These are phyloP conservation scores for Entelurus aequoreus DNA, from an alignment of 2,113 vertebrate species.

Conservation along the genomic window DNA sequence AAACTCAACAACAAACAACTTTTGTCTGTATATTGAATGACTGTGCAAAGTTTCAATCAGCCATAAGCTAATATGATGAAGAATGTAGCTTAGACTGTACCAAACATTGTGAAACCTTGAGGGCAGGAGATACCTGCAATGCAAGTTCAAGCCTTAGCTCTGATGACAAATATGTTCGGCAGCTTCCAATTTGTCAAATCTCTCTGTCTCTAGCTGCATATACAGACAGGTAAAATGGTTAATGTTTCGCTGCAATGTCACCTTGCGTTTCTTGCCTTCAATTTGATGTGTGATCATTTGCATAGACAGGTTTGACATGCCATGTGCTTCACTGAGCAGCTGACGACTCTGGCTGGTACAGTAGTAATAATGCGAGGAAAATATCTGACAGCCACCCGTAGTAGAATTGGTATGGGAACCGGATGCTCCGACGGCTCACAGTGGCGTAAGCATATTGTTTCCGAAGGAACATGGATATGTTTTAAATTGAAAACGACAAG, in stretches of 20 bases:
- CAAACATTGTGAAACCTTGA: conserved; percentile 30
- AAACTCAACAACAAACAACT: not conserved
- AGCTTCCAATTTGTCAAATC: conserved; percentile 50
- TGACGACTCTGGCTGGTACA: conserved; percentile 53
- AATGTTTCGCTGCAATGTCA: conserved; percentile 65
- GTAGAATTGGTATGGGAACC: conserved; percentile 44
- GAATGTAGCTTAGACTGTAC: conserved; percentile 42
- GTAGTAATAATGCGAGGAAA: conserved; percentile 51
- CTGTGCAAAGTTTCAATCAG: conserved; percentile 43
- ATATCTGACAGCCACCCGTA: conserved; percentile 49
- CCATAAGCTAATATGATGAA: conserved; percentile 51
- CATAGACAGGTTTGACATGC: conserved; percentile 30
- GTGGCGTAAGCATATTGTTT: conserved; percentile 57
- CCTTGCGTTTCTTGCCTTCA: conserved; percentile 28
- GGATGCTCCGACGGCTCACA: conserved; percentile 45
- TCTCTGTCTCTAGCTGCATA: conserved; percentile 24
- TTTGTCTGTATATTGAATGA: conserved; percentile 25
- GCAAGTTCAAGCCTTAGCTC: conserved; percentile 23
- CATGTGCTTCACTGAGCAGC: conserved; percentile 42
- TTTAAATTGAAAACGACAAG: conserved; percentile 51
- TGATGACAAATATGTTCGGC: conserved; percentile 54
- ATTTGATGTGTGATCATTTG: conserved; percentile 21
- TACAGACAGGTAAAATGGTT: conserved; percentile 54
- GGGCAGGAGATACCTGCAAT: conserved; percentile 77
- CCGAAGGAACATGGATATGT: conserved; percentile 48